phyloP scores from a whole-genome alignment of 2,113 vertebrate genomes.

The Otocyon megalotis region DNA sequence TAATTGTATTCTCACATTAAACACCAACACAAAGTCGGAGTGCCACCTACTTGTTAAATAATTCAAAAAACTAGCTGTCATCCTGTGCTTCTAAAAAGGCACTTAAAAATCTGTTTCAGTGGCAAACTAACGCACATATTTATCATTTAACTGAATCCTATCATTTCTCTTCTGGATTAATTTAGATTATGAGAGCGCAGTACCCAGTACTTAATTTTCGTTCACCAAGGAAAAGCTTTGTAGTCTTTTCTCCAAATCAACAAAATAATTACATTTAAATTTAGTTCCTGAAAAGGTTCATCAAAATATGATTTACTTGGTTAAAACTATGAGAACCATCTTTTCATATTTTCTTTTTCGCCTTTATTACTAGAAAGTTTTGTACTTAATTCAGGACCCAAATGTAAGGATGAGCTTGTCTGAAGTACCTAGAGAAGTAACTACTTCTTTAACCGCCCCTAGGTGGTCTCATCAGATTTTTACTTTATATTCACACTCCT shows the following conservation, averaged over 20 bases:
- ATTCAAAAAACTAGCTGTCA: neutral
- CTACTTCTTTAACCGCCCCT: neutral
- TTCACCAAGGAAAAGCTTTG: neutral
- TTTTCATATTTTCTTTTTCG: neutral
- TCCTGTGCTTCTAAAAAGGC: neutral
- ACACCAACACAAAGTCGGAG: neutral
- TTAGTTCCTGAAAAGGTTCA: neutral
- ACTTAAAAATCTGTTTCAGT: neutral
- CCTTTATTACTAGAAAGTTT: neutral
- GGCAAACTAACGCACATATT: neutral
- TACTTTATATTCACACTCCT: neutral
- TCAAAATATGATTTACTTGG: neutral
- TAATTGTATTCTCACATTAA: neutral
- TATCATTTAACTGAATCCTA: neutral
- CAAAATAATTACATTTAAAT: conserved; percentile 29
- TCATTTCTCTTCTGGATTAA: neutral
- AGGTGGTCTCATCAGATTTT: neutral
- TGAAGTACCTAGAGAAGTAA: neutral
- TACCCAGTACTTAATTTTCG: neutral
- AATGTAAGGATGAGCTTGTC: neutral
- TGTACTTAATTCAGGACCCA: neutral
- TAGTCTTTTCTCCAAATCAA: neutral
- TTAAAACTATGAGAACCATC: neutral
- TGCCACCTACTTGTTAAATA: neutral
- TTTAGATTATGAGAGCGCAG: neutral